These are phyloP conservation scores for Neosilurus hyrtlii DNA, from an alignment of 2,797 vertebrate genomes.

Conservation along the genomic window DNA sequence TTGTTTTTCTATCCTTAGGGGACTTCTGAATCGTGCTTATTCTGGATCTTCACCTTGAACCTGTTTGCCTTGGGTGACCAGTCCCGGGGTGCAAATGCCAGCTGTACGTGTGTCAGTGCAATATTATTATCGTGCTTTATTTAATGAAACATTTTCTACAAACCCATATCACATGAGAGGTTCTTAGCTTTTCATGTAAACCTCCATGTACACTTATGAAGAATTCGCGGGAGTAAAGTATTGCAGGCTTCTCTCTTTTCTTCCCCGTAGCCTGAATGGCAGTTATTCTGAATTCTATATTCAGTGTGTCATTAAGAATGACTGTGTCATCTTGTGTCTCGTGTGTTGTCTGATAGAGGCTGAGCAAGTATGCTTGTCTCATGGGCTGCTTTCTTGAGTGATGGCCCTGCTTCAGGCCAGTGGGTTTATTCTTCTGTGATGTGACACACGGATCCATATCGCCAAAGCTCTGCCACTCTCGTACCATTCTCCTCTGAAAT, in stretches of 20 bases:
- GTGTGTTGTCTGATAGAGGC: slow-evolving; percentile 28
- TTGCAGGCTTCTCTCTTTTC: not conserved
- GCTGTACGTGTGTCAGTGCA: not conserved
- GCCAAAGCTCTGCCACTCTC: slow-evolving; percentile 33
- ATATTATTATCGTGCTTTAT: not conserved
- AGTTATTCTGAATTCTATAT: slow-evolving; percentile 32
- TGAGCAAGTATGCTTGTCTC: slow-evolving; percentile 20
- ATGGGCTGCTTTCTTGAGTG: slow-evolving; percentile 16
- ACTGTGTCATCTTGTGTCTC: slow-evolving; percentile 32
- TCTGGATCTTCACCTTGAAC: too few species aligned
- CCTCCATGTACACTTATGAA: not conserved
- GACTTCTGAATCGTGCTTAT: too few species aligned
- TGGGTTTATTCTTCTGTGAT: slow-evolving; percentile 42
- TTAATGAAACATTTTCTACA: not conserved
- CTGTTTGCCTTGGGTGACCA: too few species aligned
- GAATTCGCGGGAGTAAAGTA: not conserved
- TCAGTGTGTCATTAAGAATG: slow-evolving; percentile 22
- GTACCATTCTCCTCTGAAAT: slow-evolving; percentile 33
- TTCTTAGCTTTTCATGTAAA: not conserved
- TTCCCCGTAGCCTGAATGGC: slow-evolving; percentile 1
- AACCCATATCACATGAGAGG: slow-evolving; percentile 21
- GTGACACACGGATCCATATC: slow-evolving; percentile 40
- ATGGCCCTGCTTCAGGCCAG: slow-evolving; percentile 40
- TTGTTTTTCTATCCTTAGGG: too few species aligned
- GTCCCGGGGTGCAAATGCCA: not conserved